Percentiles rank a stretch among this genome's conserved stretches.
Evolutionary conservation across 2,888 invertebrate genomes (phyloP).

Genomic region (Lutraria lutraria): DNA sequence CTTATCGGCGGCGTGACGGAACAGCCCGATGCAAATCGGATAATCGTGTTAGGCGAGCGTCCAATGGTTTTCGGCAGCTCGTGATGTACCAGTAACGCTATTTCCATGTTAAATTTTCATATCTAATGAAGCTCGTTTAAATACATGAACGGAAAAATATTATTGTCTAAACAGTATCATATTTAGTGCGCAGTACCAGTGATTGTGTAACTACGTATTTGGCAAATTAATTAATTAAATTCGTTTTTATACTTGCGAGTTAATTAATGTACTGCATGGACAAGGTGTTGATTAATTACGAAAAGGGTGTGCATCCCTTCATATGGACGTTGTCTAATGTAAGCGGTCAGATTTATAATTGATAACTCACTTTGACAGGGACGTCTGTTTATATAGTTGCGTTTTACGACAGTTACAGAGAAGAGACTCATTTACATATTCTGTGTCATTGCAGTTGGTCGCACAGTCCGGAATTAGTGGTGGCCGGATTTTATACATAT

Average conservation of each 20-base stretch:
- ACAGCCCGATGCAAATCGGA: not conserved
- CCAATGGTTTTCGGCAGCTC: not conserved
- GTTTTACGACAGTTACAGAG: not conserved
- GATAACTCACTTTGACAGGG: constrained; percentile 34
- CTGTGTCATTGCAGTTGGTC: not conserved
- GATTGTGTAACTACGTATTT: not conserved
- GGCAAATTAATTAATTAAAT: not conserved
- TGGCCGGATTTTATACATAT: not conserved
- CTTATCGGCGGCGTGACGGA: not conserved
- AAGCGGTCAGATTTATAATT: constrained; percentile 22
- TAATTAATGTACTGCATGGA: not conserved
- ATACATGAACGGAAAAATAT: not conserved
- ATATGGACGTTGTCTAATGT: constrained; percentile 6
- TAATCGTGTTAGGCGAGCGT: not conserved
- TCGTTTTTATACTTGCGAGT: not conserved
- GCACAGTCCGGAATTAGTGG: not conserved
- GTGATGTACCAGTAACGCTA: not conserved
- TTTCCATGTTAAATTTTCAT: not conserved
- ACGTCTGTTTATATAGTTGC: constrained; percentile 29
- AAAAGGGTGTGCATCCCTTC: constrained; percentile 29
- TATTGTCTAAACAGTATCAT: not conserved
- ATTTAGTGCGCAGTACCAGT: not conserved
- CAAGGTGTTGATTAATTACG: not conserved
- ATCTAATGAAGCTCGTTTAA: not conserved
- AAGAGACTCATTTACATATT: constrained; percentile 27